Base-by-base conservation (phyloP, 2,113 vertebrate species). In the Panthera tigris region DNA sequence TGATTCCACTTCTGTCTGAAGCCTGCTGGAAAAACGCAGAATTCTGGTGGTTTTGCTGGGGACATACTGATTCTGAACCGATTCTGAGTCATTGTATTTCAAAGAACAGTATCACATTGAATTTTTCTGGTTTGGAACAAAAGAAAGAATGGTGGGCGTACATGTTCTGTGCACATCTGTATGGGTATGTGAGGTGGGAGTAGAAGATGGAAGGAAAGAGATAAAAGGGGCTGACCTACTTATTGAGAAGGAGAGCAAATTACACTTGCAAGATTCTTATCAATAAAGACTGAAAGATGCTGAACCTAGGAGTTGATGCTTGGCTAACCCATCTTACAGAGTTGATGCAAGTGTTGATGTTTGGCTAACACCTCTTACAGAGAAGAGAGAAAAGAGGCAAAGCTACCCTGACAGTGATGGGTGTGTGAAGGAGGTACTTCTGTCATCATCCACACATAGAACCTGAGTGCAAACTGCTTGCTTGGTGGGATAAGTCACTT, bases 111-210 rank as follows among this genome's bases (percentile, higher is more conserved):
- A 48, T 78, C 52, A 89, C 41, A 73, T 4, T 92, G 74, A 87
- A 92, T 96, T 97, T 92, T 95, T 21, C 25, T 93, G n/a, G 36
- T 63, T 95, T 85, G 48, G 31, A 97, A 41, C 18, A 79, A 86
- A 52, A 86, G 21, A 71, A 52, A 79, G 23, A 78, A 23, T 33
- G n/a, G 16, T 55, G 36, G 29, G 27, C 5, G 12, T 10, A 8
- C 66, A 31, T 63, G 73, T 87, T 63, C 19, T 86, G 1, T 71
- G 74, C 19, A 50, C 15, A 18, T 80, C 45, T 95, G 12, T 61
- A 27, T 0, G 1, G 29, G 7, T 83, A 7, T 29, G 25, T 39
- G 15, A 23, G 18, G 6, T 78, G 8, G 21, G 48, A 3, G 1
- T 12, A 91, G 29, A 61, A 96, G 7, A 78, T 13, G 48, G 82